A percentile compares a stretch with the other conserved stretches of the same genome.
These are phyloP conservation scores for Coracopsis vasa DNA, from an alignment of 2,113 vertebrate species.

Conservation along the genomic window DNA sequence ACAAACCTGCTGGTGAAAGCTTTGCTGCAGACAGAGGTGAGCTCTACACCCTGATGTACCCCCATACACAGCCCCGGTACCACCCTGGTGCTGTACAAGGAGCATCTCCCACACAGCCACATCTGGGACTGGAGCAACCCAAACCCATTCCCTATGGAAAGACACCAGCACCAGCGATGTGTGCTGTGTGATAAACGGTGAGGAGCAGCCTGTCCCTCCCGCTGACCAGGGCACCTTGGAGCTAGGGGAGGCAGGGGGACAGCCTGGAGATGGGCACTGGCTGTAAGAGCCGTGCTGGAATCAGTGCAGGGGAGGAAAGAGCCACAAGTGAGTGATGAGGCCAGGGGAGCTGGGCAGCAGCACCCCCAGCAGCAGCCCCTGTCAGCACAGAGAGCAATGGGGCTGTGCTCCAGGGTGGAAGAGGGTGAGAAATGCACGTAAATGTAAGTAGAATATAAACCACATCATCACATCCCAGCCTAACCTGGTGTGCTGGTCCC, in stretches of 20 bases:
- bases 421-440: not conserved
- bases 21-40: not conserved
- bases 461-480: not conserved
- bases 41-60: not conserved
- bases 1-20: not conserved
- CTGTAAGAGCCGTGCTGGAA: not conserved
- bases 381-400: not conserved
- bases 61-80: not conserved
- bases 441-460: not conserved
- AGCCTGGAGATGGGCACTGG: not conserved
- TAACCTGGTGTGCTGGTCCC: not conserved
- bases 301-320: not conserved
- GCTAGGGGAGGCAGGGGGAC: not conserved
- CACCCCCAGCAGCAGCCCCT: not conserved
- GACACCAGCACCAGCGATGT: rapidly evolving
- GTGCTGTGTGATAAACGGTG: rapidly evolving
- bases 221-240: not conserved
- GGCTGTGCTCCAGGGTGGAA: not conserved
- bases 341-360: not conserved
- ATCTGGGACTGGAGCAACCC: not conserved
- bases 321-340: rapidly evolving
- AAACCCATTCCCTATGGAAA: not conserved
- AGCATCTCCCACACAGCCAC: not conserved
- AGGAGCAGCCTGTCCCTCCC: not conserved
- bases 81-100: not conserved